Base-by-base conservation (phyloP, 2,113 vertebrate genomes). In the Malaclemys terrapin region DNA sequence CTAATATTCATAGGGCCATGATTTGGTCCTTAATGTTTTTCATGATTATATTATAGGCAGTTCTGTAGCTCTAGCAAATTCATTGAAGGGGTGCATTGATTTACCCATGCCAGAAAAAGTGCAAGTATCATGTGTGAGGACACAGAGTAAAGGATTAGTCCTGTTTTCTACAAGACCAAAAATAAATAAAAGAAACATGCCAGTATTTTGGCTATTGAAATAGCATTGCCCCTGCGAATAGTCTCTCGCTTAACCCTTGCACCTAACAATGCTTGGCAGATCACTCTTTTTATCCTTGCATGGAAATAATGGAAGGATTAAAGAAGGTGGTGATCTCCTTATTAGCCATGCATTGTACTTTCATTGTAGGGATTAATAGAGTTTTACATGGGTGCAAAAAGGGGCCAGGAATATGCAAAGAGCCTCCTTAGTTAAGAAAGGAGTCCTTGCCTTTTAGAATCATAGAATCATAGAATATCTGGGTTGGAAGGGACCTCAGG, bases 41-140 rank as follows among this genome's bases (percentile, higher is more conserved):
- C 80, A 89, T 88, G 59, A 69, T 2, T 35, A 31, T 35, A 11
- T 29, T 53, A 3, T 47, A 87, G 90, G 14, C 56, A 47, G 14
- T 10, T 47, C 80, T 91, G 29, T 13, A 72, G 25, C 3, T 7
- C 0, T 85, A 94, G 49, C 29, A 87, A 84, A 93, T 53, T 56
- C 29, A 89, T 45, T 1, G 69, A 53, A 86, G 31, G 59, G 49
- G 82, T 38, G 14, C 10, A 29, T 2, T 50, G 31, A 65, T 80
- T 31, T 90, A 87, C 45, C 83, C 81, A n/a, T 81, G 90, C 59
- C 10, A 54, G 2, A 81, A 94, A 96, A 90, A 31, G 82, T 19
- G 31, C 0, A 31, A 5, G 1, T 11, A 89, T 87, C 81, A 22
- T 89, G 6, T 69, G 8, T 54, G 91, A 85, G 1, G 3, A 9